phyloP scores from a whole-genome alignment of 2,888 invertebrate species.

The Villa cingulata region DNA sequence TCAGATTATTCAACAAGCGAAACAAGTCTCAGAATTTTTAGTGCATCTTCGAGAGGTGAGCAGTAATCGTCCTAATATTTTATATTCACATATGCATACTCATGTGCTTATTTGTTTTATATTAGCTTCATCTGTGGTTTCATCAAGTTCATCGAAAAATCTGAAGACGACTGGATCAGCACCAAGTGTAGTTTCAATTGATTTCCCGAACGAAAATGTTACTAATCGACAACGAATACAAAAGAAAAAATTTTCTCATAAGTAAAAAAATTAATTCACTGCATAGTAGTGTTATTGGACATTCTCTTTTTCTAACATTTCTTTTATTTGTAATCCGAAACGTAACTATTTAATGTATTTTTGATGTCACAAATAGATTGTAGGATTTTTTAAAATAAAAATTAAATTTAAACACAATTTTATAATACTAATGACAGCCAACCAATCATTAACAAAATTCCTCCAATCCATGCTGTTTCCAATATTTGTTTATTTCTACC shows the following conservation, averaged over 20 bases:
- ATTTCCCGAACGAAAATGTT: conserved; percentile 5
- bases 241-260: no score
- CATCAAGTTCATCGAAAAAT: conserved; percentile 14
- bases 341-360: no score
- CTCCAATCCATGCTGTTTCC: background rate
- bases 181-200: conserved; percentile 12
- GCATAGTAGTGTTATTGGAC: no score
- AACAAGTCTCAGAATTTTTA: conserved; percentile 8
- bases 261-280: no score
- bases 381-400: no score
- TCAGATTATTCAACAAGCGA: conserved; percentile 14
- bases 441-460: background rate
- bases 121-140: conserved; percentile 12
- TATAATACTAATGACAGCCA: background rate
- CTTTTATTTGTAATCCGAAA: no score
- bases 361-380: no score
- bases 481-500: background rate
- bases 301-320: no score
- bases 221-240: no score
- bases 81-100: conserved; percentile 6
- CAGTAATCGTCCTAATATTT: background rate
- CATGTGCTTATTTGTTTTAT: conserved; percentile 4
- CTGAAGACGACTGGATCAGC: conserved; percentile 5
- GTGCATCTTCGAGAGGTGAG: conserved; percentile 22
- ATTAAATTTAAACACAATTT: no score